Evolutionary conservation across 2,888 invertebrate species (phyloP), one percentile per base, ranked within the genome.

Genomic region (Dichetophora obliterata): DNA sequence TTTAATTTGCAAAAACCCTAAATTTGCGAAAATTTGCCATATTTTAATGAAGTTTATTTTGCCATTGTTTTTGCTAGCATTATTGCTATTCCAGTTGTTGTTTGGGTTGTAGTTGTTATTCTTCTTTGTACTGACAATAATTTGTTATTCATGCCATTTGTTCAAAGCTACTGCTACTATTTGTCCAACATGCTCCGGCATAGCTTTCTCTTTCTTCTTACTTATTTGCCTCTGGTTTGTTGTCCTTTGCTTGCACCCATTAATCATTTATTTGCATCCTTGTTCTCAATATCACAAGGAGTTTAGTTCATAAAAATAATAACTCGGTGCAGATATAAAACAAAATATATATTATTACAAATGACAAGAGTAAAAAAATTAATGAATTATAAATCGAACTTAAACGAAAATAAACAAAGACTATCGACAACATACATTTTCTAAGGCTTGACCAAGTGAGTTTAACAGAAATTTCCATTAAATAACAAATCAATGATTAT

Each of bases 11-110:
- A 37, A 54, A 48, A 24, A 59, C 22, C 27, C 14, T 24, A 22
- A 59, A 59, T 59, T 27, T 14, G 22, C 14, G 43, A 43, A 43
- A 43, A 43, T 43, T 43, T 43, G 43, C 43, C 43, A 43, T 43
- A 43, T 43, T 43, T 48, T 66, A 66, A 48, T 37, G n/a, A 34
- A 76, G 75, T 78, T 77, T 71, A 71, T 77, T 77, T 78, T 75
- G 61, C 52, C 31, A 22, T 76, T 54, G 68, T 66, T 73, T 63
- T 63, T 19, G 34, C 48, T 52, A 76, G 54, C 50, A 31, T 68
- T 72, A 16, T 59, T 59, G 57, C 22, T 59, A 59, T 59, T 19
- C n/a, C n/a, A n/a, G 27, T 24, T 59, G 14, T 22, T 59, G 57
- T 19, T 19, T 5, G 19, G 8, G 22, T 22, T 59, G 19, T 24